These are phyloP conservation scores for Romanogobio albipinnatus DNA, from an alignment of 2,113 vertebrate genomes.

Conservation along the genomic window DNA sequence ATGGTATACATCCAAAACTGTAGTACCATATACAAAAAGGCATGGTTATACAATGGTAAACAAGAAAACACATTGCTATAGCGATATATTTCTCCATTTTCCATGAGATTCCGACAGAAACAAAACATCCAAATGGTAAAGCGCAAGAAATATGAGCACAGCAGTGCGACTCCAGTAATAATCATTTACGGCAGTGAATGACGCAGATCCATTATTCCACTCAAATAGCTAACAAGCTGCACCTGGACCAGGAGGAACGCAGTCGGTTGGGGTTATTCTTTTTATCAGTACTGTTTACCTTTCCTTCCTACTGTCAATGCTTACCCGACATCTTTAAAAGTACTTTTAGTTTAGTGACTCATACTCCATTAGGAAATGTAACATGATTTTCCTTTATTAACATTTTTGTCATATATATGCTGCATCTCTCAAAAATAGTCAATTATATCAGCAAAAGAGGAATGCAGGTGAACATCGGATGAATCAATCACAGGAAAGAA, in stretches of 20 bases:
- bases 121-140: not conserved
- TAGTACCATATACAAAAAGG: not conserved
- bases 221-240: slow-evolving; percentile 21
- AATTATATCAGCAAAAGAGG: slow-evolving; percentile 19
- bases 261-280: not conserved
- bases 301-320: slow-evolving; percentile 3
- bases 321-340: slow-evolving; percentile 5
- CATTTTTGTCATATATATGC: not conserved
- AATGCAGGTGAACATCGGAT: not conserved
- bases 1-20: not conserved
- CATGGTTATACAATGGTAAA: not conserved
- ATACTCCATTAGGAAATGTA: not conserved
- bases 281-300: slow-evolving; percentile 25
- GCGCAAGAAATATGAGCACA: slow-evolving; percentile 3
- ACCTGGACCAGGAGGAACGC: slow-evolving; percentile 6
- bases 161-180: not conserved
- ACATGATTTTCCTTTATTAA: not conserved
- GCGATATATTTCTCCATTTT: not conserved
- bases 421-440: not conserved
- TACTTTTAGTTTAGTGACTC: slow-evolving; percentile 5
- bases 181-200: not conserved
- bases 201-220: slow-evolving; percentile 34
- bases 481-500: not conserved
- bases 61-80: not conserved
- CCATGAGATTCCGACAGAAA: not conserved